phyloP scores from a whole-genome alignment of 23 tunicate genomes.

The Pegea sp. region DNA sequence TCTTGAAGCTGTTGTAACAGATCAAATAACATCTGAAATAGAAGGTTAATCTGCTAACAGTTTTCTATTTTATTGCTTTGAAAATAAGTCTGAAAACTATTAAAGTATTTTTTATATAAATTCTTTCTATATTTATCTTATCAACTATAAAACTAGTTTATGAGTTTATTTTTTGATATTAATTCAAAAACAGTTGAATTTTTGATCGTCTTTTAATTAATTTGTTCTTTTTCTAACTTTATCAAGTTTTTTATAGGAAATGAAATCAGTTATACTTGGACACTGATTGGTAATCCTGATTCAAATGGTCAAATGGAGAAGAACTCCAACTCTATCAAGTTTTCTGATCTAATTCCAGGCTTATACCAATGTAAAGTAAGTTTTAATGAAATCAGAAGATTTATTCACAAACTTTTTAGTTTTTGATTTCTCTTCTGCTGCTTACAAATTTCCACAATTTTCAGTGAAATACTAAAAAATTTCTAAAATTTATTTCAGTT shows the following conservation, averaged over 20 bases:
- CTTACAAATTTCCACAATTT: too few relatives aligned
- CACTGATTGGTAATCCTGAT: neutral
- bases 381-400: neutral
- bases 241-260: neutral
- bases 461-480: too few relatives aligned
- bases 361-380: neutral
- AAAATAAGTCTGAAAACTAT: neutral
- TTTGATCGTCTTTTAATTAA: too few relatives aligned
- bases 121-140: neutral
- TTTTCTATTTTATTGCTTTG: neutral
- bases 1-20: constrained; percentile 1
- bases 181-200: too few relatives aligned
- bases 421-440: neutral
- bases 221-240: too few relatives aligned
- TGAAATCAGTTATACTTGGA: neutral
- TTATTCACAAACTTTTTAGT: neutral
- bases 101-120: neutral
- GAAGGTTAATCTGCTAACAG: too few relatives aligned
- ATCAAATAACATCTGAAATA: too few relatives aligned
- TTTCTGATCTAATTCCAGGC: neutral
- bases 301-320: neutral
- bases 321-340: neutral
- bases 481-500: too few relatives aligned
- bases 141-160: neutral
- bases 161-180: neutral